phyloP scores from a whole-genome alignment of 1,140 invertebrate genomes.

The Drosophila elegans region DNA sequence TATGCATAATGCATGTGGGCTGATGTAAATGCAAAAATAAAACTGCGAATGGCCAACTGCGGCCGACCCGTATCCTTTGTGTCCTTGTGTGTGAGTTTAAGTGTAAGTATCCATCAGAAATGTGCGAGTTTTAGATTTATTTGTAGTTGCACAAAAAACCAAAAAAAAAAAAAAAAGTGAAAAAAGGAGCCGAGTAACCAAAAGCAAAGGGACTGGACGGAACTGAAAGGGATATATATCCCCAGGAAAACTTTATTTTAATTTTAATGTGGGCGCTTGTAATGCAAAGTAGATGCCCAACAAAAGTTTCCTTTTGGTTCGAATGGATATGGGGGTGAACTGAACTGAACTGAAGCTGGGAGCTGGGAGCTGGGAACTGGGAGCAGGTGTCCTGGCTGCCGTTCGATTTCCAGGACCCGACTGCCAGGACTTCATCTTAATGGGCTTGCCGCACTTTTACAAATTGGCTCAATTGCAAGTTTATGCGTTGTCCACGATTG shows the following conservation, averaged over 20 bases:
- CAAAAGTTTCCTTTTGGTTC: constrained; percentile 30
- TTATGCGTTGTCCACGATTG: constrained; percentile 62
- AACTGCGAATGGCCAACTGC: constrained; percentile 75
- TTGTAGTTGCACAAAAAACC: constrained; percentile 64
- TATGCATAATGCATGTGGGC: constrained; percentile 79
- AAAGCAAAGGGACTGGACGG: constrained; percentile 5
- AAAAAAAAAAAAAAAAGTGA: constrained; percentile 8
- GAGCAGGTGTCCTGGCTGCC: constrained; percentile 41
- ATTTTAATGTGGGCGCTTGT: constrained; percentile 78
- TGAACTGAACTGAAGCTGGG: not conserved
- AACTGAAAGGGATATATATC: constrained; percentile 32
- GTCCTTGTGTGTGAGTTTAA: constrained; percentile 14
- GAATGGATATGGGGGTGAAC: constrained; percentile 5
- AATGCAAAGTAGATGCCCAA: constrained; percentile 68
- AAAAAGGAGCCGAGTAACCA: not conserved
- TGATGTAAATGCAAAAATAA: constrained; percentile 79
- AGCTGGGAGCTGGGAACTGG: too few species aligned
- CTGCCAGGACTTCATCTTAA: constrained; percentile 56
- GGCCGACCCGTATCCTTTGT: constrained; percentile 68
- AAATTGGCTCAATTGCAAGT: constrained; percentile 83
- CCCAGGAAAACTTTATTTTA: constrained; percentile 72
- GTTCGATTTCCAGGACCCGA: constrained; percentile 14
- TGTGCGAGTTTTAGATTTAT: constrained; percentile 82
- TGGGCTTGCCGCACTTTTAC: constrained; percentile 81
- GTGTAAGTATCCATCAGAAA: constrained; percentile 65